Evolutionary conservation across 2,113 vertebrate species (phyloP).

Genomic region (Ursus arctos): DNA sequence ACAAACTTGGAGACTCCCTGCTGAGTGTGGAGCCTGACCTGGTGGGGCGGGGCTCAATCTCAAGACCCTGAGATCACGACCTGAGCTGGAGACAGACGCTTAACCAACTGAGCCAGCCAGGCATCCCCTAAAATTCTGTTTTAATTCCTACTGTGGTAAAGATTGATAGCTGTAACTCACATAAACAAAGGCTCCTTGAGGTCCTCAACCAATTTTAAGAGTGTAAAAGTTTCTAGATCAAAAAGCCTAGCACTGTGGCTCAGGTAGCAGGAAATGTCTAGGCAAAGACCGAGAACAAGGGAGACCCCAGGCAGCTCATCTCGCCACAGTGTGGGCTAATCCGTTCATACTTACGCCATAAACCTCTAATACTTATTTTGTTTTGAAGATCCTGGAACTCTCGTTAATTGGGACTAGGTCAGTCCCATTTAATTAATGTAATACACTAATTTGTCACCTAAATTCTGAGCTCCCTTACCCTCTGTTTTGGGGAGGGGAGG

Average conservation of each 20-base stretch:
- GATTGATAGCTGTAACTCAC: background rate
- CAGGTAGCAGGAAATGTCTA: background rate
- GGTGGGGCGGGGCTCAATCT: background rate
- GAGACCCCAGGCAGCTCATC: background rate
- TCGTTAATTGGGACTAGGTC: background rate
- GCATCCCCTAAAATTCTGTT: background rate
- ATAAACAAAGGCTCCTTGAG: conserved; percentile 1
- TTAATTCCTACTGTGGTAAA: conserved; percentile 14
- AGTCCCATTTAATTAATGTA: background rate
- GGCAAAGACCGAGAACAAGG: background rate
- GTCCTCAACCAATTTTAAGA: background rate
- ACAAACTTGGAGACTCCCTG: background rate
- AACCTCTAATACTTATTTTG: background rate
- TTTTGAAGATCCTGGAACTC: background rate
- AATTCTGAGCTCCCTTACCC: background rate
- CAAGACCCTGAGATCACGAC: background rate
- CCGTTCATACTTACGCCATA: background rate
- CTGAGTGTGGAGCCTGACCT: background rate
- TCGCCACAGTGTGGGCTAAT: background rate
- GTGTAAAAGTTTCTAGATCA: background rate
- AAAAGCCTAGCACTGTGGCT: background rate
- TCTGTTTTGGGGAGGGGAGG: background rate
- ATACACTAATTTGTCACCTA: background rate
- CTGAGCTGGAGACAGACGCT: background rate
- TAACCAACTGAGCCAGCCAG: background rate